Evolutionary conservation across 2,113 vertebrate genomes (phyloP).

Genomic region (Pangasianodon gigas): DNA sequence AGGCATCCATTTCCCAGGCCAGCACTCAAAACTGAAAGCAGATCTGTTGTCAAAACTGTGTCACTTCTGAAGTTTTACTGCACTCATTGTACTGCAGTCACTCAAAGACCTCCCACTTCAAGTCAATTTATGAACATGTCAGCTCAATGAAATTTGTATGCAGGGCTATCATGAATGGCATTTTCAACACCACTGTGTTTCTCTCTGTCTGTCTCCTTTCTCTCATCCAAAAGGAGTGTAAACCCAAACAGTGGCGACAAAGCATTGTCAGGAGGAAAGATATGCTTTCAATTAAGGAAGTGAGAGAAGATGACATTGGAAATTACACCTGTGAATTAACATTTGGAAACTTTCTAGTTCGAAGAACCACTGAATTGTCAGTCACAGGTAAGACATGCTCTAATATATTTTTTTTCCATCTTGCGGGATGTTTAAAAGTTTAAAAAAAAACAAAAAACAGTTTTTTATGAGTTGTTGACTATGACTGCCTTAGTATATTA

Average conservation of each 20-base stretch:
- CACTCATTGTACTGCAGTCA: conserved; percentile 4
- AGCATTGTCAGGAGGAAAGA: conserved; percentile 86
- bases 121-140: conserved; percentile 27
- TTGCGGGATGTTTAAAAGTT: too few species aligned
- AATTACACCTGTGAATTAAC: conserved; percentile 98
- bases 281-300: conserved; percentile 87
- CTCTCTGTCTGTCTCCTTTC: background rate
- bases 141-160: background rate
- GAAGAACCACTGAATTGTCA: conserved; percentile 93
- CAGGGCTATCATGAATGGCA: conserved; percentile 16
- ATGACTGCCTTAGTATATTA: background rate
- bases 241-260: conserved; percentile 87
- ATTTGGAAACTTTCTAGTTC: conserved; percentile 91
- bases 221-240: conserved; percentile 80
- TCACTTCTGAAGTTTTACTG: conserved; percentile 23
- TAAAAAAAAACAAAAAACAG: background rate
- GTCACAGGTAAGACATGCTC: conserved; percentile 85
- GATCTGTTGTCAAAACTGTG: conserved; percentile 41
- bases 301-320: conserved; percentile 96
- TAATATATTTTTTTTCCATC: background rate
- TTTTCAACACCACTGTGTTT: conserved; percentile 13
- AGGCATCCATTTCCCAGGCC: background rate
- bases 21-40: conserved; percentile 15
- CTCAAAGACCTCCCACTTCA: conserved; percentile 9
- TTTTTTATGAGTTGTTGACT: too few species aligned